Evolutionary conservation across 2,888 invertebrate species (phyloP).

Genomic region (Plemyria rubiginata): DNA sequence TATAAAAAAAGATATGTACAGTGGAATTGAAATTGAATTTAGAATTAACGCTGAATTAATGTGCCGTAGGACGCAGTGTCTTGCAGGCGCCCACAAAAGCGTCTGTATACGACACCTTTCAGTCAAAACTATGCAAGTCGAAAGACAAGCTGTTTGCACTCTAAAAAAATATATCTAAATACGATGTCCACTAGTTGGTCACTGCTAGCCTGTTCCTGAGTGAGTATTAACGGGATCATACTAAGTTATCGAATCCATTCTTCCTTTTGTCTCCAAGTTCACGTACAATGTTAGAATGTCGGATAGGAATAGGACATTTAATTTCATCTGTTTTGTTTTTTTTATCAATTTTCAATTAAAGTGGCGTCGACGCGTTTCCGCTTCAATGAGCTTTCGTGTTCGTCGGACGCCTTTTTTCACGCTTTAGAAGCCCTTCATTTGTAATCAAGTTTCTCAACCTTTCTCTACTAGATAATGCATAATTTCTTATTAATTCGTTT

Average conservation of each 20-base stretch:
- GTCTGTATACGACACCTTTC: too few relatives aligned
- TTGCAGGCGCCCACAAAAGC: too few relatives aligned
- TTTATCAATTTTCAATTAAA: constrained; percentile 65
- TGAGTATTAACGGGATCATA: constrained; percentile 51
- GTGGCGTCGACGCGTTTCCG: constrained; percentile 58
- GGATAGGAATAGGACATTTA: constrained; percentile 45
- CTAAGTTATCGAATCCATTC: constrained; percentile 47
- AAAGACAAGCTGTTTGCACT: too few relatives aligned
- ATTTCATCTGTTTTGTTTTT: constrained; percentile 60
- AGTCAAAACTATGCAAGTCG: too few relatives aligned
- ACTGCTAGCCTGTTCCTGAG: too few relatives aligned
- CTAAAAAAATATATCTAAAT: background rate
- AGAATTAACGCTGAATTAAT: too few relatives aligned
- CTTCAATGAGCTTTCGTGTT: constrained; percentile 57
- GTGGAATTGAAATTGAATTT: too few relatives aligned
- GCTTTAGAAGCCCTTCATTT: constrained; percentile 55
- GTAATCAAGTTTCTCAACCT: constrained; percentile 39
- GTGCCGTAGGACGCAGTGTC: too few relatives aligned
- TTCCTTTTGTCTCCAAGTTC: constrained; percentile 44
- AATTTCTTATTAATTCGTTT: background rate
- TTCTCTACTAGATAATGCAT: constrained; percentile 9
- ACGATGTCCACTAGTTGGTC: background rate
- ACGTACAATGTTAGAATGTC: constrained; percentile 39
- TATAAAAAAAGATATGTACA: too few relatives aligned
- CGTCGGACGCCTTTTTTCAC: constrained; percentile 56